A percentile compares a stretch with the other conserved stretches of the same genome.
Evolutionary conservation across 2,797 vertebrate genomes (phyloP).

Genomic region (Acanthurus tractus): DNA sequence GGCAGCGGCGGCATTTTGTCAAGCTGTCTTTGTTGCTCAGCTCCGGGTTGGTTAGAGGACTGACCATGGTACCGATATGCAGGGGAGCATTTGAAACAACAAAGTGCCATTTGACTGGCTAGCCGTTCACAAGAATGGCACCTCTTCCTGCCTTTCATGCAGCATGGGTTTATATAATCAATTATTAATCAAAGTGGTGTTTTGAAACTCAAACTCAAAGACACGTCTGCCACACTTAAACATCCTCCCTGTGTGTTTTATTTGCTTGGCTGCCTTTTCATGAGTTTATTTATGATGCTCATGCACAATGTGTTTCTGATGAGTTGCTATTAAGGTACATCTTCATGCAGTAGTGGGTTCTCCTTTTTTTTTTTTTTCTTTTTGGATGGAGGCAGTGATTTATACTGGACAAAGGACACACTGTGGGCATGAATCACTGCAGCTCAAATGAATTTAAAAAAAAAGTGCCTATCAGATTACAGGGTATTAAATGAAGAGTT

Average conservation of each 20-base stretch:
- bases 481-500: slow-evolving; percentile 14
- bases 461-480: slow-evolving; percentile 18
- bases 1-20: slow-evolving; percentile 82
- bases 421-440: slow-evolving; percentile 48
- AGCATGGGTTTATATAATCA: slow-evolving; percentile 94
- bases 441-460: slow-evolving; percentile 42
- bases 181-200: slow-evolving; percentile 99
- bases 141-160: slow-evolving; percentile 99
- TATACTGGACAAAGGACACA: slow-evolving; percentile 58
- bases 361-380: slow-evolving; percentile 20
- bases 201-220: slow-evolving; percentile 95
- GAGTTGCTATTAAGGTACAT: slow-evolving; percentile 53
- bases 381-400: slow-evolving; percentile 33
- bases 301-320: slow-evolving; percentile 48
- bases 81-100: slow-evolving; percentile 94
- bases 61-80: slow-evolving; percentile 84
- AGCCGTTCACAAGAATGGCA: slow-evolving; percentile 90
- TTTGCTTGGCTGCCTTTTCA: slow-evolving; percentile 74
- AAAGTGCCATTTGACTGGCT: slow-evolving; percentile 96
- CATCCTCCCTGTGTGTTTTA: slow-evolving; percentile 71
- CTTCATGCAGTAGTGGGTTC: slow-evolving; percentile 47
- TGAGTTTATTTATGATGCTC: slow-evolving; percentile 69
- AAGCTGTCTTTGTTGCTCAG: slow-evolving; percentile 75
- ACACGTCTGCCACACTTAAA: slow-evolving; percentile 88
- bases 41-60: slow-evolving; percentile 59